Evolutionary conservation across 2,113 vertebrate genomes (phyloP).

Genomic region (Alligator mississippiensis): DNA sequence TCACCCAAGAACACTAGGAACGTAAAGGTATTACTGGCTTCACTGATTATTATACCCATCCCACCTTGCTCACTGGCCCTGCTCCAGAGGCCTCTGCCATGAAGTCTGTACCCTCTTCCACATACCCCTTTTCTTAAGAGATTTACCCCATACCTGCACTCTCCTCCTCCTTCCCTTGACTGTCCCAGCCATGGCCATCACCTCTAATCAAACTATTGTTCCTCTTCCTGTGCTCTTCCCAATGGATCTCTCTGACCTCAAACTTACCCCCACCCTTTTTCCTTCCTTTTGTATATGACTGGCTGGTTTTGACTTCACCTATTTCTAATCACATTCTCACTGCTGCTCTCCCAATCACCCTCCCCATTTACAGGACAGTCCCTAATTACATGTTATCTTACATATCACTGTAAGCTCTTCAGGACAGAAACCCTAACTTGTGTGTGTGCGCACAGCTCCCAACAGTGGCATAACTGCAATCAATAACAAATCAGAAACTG

Average conservation of each 20-base stretch:
- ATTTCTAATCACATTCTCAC: background rate
- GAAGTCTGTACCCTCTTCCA: rapidly evolving
- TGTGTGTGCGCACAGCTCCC: background rate
- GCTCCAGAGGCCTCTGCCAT: background rate
- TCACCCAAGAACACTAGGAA: background rate
- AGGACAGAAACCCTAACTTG: background rate
- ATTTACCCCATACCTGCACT: background rate
- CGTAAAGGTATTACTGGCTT: background rate
- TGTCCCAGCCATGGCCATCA: background rate
- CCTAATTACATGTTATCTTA: background rate
- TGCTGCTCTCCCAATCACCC: background rate
- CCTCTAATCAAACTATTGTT: too few species aligned
- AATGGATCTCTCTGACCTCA: background rate
- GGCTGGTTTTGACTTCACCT: background rate
- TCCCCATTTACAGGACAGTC: background rate
- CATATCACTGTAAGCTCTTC: rapidly evolving
- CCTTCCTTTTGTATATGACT: rapidly evolving
- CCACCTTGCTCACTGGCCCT: background rate
- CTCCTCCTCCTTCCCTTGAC: background rate
- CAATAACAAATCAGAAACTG: background rate
- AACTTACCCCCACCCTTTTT: background rate
- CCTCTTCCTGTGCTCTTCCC: background rate
- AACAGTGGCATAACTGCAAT: rapidly evolving
- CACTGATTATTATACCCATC: background rate
- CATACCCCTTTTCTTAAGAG: background rate